Base-by-base conservation (phyloP, 2,888 invertebrate genomes). In the Tipula confusa region DNA sequence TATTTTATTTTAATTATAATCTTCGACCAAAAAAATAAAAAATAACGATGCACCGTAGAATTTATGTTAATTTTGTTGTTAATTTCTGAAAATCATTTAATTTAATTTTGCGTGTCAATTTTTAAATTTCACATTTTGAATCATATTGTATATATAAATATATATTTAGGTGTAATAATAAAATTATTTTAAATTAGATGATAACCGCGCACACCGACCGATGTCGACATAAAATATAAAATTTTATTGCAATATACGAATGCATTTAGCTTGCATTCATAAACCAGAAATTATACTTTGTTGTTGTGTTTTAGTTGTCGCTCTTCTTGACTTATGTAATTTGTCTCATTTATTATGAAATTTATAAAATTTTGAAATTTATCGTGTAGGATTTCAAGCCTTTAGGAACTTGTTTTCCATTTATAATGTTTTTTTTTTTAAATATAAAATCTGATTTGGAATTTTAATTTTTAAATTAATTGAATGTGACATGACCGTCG, bases 1-100 rank as follows among this genome's bases (percentile, higher is more conserved):
- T 64, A 64, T 64, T 64, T 64, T 24, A 64, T 64, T 64, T 64
- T 64, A 64, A 64, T 64, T 64, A 64, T 64, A 64, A 64, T 64
- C 64, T 64, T 64, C 64, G 24, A 9, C 24, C 64, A 64, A 24
- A 64, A 43, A 24, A 5, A 38, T 38, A 24, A 64, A 64, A 33
- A 9, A 33, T 33, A 33, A 24, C 64, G 64, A 64, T 9, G 9
- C 64, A 64, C 64, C 18, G 64, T 64, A 64, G 64, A 64, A 64
- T 64, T 64, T 64, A 64, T 64, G 64, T 24, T 64, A 64, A 64
- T 64, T 64, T 64, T n/a, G n/a, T n/a, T n/a, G n/a, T 64, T 64
- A 64, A 64, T 64, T n/a, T 64, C 64, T 24, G 64, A 64, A 64
- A 24, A 24, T 64, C 24, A 64, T 64, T 64, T 64, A 64, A 64